Evolutionary conservation across 2,113 vertebrate genomes (phyloP).

Genomic region (Naja naja): DNA sequence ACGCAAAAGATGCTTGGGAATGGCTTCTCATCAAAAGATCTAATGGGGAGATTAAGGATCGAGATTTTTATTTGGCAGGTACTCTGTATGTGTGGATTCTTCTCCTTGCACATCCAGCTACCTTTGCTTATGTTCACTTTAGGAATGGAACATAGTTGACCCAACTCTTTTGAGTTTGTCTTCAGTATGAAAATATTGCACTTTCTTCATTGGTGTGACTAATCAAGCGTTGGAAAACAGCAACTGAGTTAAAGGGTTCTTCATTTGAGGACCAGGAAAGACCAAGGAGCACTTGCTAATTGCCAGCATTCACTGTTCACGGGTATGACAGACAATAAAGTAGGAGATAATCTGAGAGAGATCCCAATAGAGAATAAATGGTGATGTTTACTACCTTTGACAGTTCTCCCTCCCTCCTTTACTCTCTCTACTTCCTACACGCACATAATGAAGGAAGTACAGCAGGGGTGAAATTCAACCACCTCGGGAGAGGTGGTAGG

Average conservation of each 20-base stretch:
- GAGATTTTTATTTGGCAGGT: not conserved
- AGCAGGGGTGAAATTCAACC: no score
- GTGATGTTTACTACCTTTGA: not conserved
- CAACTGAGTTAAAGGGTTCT: not conserved
- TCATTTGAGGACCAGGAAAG: not conserved
- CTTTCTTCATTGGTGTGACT: constrained; percentile 58
- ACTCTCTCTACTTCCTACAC: not conserved
- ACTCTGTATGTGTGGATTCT: not conserved
- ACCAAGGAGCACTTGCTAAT: not conserved
- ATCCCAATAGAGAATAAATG: not conserved
- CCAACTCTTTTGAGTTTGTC: not conserved
- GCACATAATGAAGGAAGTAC: no score
- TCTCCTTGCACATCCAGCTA: accelerated
- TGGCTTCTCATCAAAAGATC: not conserved
- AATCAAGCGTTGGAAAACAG: constrained; percentile 58
- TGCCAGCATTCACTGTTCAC: not conserved
- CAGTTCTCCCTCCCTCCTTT: not conserved
- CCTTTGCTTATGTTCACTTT: not conserved
- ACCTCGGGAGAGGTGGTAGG: no score
- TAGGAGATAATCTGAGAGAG: not conserved
- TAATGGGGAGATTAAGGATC: not conserved
- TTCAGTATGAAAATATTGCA: constrained; percentile 17
- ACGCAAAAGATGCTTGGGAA: not conserved
- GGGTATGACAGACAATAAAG: not conserved
- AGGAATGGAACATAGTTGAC: not conserved